Evolutionary conservation across 2,113 vertebrate species (phyloP).

Genomic region (Hystrix brachyura): DNA sequence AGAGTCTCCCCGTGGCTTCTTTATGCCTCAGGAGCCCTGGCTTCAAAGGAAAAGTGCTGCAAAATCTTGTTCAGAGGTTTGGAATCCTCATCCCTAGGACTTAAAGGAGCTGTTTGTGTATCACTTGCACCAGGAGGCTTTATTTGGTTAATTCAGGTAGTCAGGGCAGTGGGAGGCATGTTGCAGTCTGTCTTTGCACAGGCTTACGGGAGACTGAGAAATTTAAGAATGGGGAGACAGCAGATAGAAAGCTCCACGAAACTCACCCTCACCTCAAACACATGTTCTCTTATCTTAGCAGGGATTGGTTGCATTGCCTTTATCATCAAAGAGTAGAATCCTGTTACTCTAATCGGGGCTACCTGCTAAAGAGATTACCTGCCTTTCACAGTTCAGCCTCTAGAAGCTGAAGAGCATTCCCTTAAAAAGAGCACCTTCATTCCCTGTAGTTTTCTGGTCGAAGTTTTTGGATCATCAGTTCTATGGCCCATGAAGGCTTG

Average conservation of each 20-base stretch:
- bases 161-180: not conserved
- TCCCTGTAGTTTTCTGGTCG: not conserved
- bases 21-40: not conserved
- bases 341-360: rapidly evolving
- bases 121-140: not conserved
- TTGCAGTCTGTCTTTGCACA: not conserved
- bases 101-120: not conserved
- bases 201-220: not conserved
- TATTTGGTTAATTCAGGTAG: not conserved
- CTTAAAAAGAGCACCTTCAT: not conserved
- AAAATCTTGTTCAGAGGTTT: not conserved
- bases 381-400: not conserved
- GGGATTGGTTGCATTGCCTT: not conserved
- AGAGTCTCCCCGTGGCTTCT: not conserved
- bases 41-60: not conserved
- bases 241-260: not conserved
- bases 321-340: not conserved
- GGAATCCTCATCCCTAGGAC: not conserved
- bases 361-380: not conserved
- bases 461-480: not conserved
- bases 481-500: not conserved
- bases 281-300: not conserved
- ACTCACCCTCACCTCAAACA: not conserved
- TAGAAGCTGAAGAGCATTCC: not conserved
- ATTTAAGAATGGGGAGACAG: not conserved